Percentiles rank a stretch among this genome's conserved stretches.
Conservation (phyloP, 2,888 invertebrate species). For the Allygus modestus region DNA sequence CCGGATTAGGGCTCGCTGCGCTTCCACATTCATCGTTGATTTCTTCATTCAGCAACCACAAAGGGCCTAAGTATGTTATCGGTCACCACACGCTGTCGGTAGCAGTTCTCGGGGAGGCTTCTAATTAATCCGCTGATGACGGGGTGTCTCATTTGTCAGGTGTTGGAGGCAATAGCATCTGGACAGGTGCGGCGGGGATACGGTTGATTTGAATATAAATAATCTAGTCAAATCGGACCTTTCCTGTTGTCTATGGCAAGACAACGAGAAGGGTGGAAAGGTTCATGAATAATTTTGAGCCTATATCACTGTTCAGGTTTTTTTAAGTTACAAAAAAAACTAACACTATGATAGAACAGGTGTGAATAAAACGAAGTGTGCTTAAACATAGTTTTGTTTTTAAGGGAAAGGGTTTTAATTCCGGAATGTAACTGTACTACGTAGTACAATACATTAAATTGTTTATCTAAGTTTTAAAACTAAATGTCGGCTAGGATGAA, state of each 20-base stretch:
- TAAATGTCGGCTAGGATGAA: too few relatives aligned
- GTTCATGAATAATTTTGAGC: neutral
- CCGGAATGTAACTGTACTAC: too few relatives aligned
- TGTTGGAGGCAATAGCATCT: neutral
- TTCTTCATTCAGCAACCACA: slow-evolving; percentile 49
- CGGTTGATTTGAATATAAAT: slow-evolving; percentile 50
- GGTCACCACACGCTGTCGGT: slow-evolving; percentile 48
- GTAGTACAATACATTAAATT: too few relatives aligned
- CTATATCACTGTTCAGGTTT: neutral
- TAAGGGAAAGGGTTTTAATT: too few relatives aligned
- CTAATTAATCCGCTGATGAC: slow-evolving; percentile 44
- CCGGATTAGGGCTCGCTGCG: slow-evolving; percentile 59
- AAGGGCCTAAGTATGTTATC: slow-evolving; percentile 52
- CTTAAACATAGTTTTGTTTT: too few relatives aligned
- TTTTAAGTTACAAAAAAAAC: neutral
- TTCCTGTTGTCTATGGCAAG: neutral
- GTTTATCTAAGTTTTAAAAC: too few relatives aligned
- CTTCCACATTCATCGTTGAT: slow-evolving; percentile 58
- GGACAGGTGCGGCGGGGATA: neutral
- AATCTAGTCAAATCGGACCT: slow-evolving; percentile 28
- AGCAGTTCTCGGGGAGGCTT: neutral
- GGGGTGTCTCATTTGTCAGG: slow-evolving; percentile 52
- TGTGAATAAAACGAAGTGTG: too few relatives aligned
- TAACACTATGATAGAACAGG: neutral
- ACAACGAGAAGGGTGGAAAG: neutral